Base-by-base conservation (phyloP, 2,888 invertebrate species). In the Alloscopus bannaensis region DNA sequence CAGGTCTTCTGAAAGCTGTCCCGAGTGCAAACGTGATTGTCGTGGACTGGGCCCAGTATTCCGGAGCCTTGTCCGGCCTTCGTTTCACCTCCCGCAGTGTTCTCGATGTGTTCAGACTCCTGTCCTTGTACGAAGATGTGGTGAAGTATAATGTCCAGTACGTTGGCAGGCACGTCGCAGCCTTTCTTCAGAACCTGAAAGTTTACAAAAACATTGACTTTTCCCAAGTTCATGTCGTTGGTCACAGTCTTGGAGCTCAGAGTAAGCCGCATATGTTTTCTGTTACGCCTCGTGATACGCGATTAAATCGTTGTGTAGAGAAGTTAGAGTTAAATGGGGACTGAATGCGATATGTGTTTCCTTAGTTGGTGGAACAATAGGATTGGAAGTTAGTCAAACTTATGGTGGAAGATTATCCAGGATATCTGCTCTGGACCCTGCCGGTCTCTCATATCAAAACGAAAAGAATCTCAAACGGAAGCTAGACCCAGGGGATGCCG, bases 211-310 rank as follows among this genome's bases (percentile, higher is more conserved):
- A 22, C 3, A 62, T 59, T 2, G 24, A 45, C 1, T 60, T 26
- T 24, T 60, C 60, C 6, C 13, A 50, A 42, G 45, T 71, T 18
- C 71, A 71, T 20, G 11, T 71, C 6, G 50, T 71, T 16, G 60
- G 62, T 0, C 47, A 29, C n/a, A 71, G 71, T 24, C n/a, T 62
- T 0, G 71, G 71, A 26, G 59, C 71, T 31, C 71, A 71, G 22
- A 62, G 66, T 66, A 31, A 52, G 66, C 24, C 24, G 24, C 11
- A 50, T 50, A n/a, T 50, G 4, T 50, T 50, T n/a, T 13, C 20
- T 60, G n/a, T n/a, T n/a, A n/a, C n/a, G n/a, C n/a, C n/a, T n/a
- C n/a, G n/a, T n/a, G n/a, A n/a, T n/a, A n/a, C n/a, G n/a, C n/a
- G n/a, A n/a, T n/a, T n/a, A n/a, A n/a, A n/a, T n/a, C n/a, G n/a